A percentile compares a stretch with the other conserved stretches of the same genome.
Conservation (phyloP, 2,888 invertebrate species). For the Spicauda simplicius region DNA sequence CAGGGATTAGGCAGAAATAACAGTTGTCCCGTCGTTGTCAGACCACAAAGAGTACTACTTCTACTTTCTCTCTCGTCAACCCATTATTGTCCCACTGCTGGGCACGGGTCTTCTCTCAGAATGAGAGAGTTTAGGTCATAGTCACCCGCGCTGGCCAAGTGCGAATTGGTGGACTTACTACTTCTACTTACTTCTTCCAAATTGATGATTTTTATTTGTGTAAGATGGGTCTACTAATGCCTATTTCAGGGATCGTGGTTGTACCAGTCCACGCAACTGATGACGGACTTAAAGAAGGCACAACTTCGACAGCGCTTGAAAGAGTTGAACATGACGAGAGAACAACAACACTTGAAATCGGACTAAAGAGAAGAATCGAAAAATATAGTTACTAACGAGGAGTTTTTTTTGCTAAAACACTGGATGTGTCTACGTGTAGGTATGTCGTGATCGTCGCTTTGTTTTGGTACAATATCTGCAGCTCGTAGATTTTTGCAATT, state of each 20-base stretch:
- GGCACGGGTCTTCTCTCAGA: no score
- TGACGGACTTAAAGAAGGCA: conserved; percentile 93
- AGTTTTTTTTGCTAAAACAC: conserved; percentile 31
- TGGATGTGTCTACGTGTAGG: conserved; percentile 10
- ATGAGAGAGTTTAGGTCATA: no score
- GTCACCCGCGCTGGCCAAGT: no score
- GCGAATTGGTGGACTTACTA: no score
- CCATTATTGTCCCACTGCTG: no score
- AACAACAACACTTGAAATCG: conserved; percentile 63
- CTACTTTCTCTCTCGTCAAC: no score
- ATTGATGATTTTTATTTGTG: no score
- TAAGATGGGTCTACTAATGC: not conserved
- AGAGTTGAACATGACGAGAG: conserved; percentile 76
- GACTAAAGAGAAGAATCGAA: conserved; percentile 53
- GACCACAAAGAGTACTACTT: no score
- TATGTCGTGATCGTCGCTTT: conserved; percentile 11
- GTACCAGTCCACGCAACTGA: conserved; percentile 94
- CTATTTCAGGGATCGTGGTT: conserved; percentile 93
- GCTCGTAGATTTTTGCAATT: not conserved
- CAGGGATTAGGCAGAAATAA: no score
- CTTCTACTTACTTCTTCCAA: no score
- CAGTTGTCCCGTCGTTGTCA: no score
- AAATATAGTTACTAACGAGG: conserved; percentile 14
- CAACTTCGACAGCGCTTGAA: conserved; percentile 89
- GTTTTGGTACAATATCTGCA: conserved; percentile 5